A percentile compares a stretch with the other conserved stretches of the same genome.
Conservation (phyloP, 2,113 vertebrate genomes). For the Geococcyx californianus region DNA sequence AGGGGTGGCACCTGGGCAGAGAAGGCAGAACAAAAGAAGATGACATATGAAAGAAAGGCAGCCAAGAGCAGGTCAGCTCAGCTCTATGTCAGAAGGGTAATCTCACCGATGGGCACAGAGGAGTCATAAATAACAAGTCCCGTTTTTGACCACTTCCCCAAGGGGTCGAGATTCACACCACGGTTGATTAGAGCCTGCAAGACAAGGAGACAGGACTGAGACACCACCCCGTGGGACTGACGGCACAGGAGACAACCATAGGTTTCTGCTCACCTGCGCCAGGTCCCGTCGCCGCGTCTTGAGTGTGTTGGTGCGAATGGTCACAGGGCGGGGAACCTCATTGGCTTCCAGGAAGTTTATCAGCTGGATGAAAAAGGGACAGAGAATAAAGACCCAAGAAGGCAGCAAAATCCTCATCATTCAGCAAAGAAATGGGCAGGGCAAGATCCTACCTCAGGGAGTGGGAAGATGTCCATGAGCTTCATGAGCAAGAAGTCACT, state of each 20-base stretch:
- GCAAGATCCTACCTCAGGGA: conserved; percentile 84
- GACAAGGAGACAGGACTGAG: not conserved
- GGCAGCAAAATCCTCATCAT: not conserved
- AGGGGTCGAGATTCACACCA: conserved; percentile 93
- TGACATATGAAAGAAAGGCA: not conserved
- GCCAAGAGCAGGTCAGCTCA: not conserved
- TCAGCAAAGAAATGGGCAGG: not conserved
- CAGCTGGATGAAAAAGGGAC: conserved; percentile 70
- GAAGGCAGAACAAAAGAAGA: not conserved
- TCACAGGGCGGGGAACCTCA: conserved; percentile 92
- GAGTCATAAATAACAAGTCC: conserved; percentile 95
- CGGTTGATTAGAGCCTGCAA: conserved; percentile 93
- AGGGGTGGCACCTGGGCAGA: conserved; percentile 87
- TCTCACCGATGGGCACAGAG: conserved; percentile 92
- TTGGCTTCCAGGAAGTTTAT: conserved; percentile 96
- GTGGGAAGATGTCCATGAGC: conserved; percentile 90
- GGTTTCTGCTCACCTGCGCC: conserved; percentile 82
- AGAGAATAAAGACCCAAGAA: not conserved
- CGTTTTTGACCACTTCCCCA: conserved; percentile 97
- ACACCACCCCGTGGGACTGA: rapidly evolving
- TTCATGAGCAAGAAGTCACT: conserved; percentile 87
- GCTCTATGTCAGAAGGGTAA: not conserved
- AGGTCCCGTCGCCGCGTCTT: conserved; percentile 94
- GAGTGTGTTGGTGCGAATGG: conserved; percentile 93
- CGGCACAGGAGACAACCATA: not conserved